Base-by-base conservation (phyloP, 2,797 vertebrate genomes). In the Argya squamiceps region DNA sequence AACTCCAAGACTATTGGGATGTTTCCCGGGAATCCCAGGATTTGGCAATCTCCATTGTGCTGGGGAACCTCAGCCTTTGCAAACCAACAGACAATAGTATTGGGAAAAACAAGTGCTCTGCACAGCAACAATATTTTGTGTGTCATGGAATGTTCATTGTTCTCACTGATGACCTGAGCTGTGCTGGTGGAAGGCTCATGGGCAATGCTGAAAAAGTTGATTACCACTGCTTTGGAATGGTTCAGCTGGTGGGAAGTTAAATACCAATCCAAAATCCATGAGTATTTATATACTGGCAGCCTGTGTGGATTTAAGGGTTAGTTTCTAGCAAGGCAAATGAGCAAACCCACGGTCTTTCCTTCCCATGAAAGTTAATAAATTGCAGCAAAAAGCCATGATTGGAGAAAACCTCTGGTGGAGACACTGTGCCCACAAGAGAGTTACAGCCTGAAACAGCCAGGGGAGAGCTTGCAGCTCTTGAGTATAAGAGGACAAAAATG, bases 21-120 rank as follows among this genome's bases (percentile, higher is more conserved):
- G 86, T 84, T 96, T 96, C 92, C 94, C 1, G 36, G 85, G 85
- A 63, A 94, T 93, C 89, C 85, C 96, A 60, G 89, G 63, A 67
- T 90, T 55, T 96, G 93, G 77, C 93, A 95, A 16, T 36, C 47
- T 50, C 21, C 27, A 36, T 81, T 84, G 6, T 44, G 44, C 39
- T 84, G 47, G n/a, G 65, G 59, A 41, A 84, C 50, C 70, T 84
- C n/a, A 67, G 59, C 52, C 36, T 94, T 47, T 92, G 16, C 12
- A 84, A 65, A 47, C 10, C 58, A 58, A 49, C 2, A 55, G 58
- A 7, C 41, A 56, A 11, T 8, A 58, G 37, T 30, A 20, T 7
- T 21, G 59, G 37, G 39, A 4, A 65, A 78, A 84, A 47, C 10
- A 29, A 76, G 10, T 52, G 11, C 24, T 92, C 59, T 56, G 52